These are phyloP conservation scores for Caenorhabditis uteleia DNA, from an alignment of 2,888 invertebrate genomes.

Conservation along the genomic window DNA sequence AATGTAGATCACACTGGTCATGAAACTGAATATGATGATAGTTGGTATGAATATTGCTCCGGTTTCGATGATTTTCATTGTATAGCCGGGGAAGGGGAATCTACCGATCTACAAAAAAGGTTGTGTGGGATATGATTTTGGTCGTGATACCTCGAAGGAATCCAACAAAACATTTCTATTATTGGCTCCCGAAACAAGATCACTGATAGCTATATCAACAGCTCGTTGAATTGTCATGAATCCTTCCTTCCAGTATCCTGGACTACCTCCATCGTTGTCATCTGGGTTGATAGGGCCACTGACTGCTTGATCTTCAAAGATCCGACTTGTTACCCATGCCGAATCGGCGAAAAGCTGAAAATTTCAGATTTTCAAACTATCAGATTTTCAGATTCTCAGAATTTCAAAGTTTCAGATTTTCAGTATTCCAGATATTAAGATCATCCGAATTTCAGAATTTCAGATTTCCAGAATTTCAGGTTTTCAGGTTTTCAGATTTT, in stretches of 20 bases:
- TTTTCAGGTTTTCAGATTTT: no score
- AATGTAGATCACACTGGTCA: conserved; percentile 82
- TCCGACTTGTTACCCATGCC: conserved; percentile 52
- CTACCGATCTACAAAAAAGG: conserved; percentile 28
- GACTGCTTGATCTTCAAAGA: conserved; percentile 51
- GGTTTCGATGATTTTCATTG: conserved; percentile 60
- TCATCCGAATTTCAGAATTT: no score
- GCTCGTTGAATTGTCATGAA: conserved; percentile 78
- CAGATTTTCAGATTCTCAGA: no score
- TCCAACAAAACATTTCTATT: no score
- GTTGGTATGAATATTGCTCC: conserved; percentile 75
- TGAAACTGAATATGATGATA: conserved; percentile 82
- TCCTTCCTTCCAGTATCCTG: conserved; percentile 77
- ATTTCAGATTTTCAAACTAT: neutral
- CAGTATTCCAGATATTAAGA: no score
- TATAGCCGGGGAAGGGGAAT: conserved; percentile 59
- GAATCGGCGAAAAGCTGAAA: conserved; percentile 27
- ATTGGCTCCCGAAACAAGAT: conserved; percentile 12
- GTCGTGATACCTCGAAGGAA: conserved; percentile 5
- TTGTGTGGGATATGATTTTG: no score
- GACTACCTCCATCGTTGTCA: conserved; percentile 53
- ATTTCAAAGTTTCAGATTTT: no score
- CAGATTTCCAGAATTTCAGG: no score
- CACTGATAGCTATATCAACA: conserved; percentile 72
- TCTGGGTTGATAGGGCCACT: conserved; percentile 58